These are phyloP conservation scores for Equus przewalskii DNA, from an alignment of 2,113 vertebrate species.

Conservation along the genomic window DNA sequence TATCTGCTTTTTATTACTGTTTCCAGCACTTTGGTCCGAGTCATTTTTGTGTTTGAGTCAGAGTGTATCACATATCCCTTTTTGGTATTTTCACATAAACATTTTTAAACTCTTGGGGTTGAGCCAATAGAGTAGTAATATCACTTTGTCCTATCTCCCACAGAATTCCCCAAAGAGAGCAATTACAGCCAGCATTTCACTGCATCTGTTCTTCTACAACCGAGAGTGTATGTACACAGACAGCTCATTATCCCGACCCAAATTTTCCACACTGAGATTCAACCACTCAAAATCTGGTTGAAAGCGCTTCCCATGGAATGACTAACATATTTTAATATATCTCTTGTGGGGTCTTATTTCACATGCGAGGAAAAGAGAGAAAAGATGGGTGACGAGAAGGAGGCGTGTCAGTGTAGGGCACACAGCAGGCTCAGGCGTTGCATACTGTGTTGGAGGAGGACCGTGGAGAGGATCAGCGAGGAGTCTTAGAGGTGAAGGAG, in stretches of 20 bases:
- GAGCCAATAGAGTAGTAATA: slow-evolving; percentile 31
- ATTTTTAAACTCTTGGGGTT: slow-evolving; percentile 61
- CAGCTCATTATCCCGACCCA: slow-evolving; percentile 29
- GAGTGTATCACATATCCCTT: slow-evolving; percentile 44
- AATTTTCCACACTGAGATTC: not conserved
- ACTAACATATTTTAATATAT: not conserved
- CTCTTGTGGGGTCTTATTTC: slow-evolving; percentile 24
- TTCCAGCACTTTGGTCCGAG: slow-evolving; percentile 10
- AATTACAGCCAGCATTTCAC: not conserved
- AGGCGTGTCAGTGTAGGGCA: not conserved
- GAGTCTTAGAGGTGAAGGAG: not conserved
- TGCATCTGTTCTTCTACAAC: not conserved
- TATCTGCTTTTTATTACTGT: not conserved
- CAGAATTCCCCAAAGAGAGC: slow-evolving; percentile 41
- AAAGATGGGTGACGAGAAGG: not conserved
- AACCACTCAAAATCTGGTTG: not conserved
- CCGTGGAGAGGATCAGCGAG: not conserved
- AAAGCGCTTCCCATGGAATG: not conserved
- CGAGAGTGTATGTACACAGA: not conserved
- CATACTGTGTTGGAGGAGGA: not conserved
- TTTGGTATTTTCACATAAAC: slow-evolving; percentile 58
- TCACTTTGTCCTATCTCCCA: not conserved
- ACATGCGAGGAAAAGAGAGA: not conserved
- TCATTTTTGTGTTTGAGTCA: slow-evolving; percentile 33
- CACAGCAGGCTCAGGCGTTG: not conserved